Percentiles rank a stretch among this genome's conserved stretches.
Conservation (phyloP, 2,797 vertebrate species). For the Enteromius argenteus region DNA sequence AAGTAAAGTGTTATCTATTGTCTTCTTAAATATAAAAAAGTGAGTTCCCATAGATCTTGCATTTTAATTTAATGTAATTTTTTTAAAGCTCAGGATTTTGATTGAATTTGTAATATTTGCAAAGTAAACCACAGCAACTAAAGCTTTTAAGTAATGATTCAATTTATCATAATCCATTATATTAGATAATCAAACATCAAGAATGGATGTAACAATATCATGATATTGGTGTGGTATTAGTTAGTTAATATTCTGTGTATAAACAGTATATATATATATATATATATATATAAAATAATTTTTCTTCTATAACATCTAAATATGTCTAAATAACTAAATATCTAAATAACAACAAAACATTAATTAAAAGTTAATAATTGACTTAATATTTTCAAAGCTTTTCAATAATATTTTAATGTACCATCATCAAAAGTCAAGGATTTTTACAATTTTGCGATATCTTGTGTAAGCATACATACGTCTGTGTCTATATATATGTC, state of each 20-base stretch:
- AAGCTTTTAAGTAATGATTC: not conserved
- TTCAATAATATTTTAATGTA: not conserved
- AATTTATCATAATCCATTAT: not conserved
- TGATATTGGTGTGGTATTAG: not conserved
- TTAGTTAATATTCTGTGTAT: not conserved
- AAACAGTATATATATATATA: not conserved
- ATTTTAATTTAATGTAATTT: not conserved
- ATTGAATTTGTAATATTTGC: not conserved
- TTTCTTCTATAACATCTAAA: too few relatives aligned
- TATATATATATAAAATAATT: not conserved
- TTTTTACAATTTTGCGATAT: not conserved
- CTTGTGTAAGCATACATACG: not conserved
- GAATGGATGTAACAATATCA: not conserved
- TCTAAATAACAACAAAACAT: too few relatives aligned
- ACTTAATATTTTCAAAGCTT: not conserved
- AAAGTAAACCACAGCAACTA: not conserved
- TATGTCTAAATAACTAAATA: too few relatives aligned
- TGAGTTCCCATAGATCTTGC: not conserved
- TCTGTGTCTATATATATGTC: too few relatives aligned
- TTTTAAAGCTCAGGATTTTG: constrained; percentile 1
- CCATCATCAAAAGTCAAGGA: not conserved
- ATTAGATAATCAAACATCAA: not conserved
- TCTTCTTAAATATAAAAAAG: not conserved
- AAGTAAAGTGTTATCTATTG: not conserved
- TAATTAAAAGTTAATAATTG: not conserved